Evolutionary conservation across 2,888 invertebrate genomes (phyloP).

Genomic region (Mystacides longicornis): DNA sequence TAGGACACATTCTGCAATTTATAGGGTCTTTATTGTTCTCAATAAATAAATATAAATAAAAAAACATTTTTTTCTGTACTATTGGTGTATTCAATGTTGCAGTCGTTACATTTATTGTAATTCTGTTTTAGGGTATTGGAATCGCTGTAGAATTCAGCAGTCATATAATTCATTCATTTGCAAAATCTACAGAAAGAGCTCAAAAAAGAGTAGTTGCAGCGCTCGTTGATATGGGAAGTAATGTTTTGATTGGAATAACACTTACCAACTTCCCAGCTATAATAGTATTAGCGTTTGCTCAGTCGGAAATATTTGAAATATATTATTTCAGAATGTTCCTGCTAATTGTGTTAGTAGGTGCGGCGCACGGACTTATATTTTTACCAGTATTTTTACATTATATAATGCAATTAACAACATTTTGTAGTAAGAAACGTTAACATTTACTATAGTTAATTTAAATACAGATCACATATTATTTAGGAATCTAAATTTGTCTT

Average conservation of each 20-base stretch:
- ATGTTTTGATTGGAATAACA: constrained; percentile 91
- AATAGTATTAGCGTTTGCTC: constrained; percentile 82
- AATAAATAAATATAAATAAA: neutral
- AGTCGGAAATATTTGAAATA: constrained; percentile 85
- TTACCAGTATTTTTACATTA: constrained; percentile 85
- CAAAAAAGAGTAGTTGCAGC: constrained; percentile 62
- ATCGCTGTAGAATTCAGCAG: constrained; percentile 95
- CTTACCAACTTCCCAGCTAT: constrained; percentile 91
- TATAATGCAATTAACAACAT: constrained; percentile 3
- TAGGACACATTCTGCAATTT: too few species aligned
- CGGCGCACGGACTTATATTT: constrained; percentile 84
- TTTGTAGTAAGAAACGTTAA: neutral
- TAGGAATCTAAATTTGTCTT: too few species aligned
- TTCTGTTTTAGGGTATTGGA: constrained; percentile 62
- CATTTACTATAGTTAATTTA: too few species aligned
- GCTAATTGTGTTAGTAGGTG: constrained; percentile 86
- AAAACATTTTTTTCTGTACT: neutral
- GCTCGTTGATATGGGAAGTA: constrained; percentile 75
- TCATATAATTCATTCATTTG: constrained; percentile 71
- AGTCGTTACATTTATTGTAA: constrained; percentile 13
- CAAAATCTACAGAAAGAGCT: constrained; percentile 36
- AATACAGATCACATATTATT: too few species aligned
- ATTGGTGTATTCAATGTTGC: neutral
- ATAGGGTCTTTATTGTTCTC: neutral
- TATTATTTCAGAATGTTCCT: constrained; percentile 97